phyloP scores from a whole-genome alignment of 2,888 invertebrate genomes.

The Isoperla grammatica region DNA sequence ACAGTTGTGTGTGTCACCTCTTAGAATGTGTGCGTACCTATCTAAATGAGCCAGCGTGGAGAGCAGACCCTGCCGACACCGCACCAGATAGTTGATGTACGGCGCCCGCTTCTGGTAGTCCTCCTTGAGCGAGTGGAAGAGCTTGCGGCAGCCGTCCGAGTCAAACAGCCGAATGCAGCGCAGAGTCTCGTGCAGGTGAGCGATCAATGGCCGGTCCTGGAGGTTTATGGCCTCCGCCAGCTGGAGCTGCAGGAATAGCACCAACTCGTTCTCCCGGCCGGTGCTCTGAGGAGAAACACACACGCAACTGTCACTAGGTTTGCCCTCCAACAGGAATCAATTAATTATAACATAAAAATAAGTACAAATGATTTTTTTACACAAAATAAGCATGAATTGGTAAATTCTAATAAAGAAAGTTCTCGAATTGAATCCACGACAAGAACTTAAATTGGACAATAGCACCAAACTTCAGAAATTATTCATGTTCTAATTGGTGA shows the following conservation, averaged over 20 bases:
- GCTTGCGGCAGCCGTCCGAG: conserved; percentile 60
- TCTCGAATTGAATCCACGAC: too few relatives aligned
- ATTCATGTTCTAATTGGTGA: too few relatives aligned
- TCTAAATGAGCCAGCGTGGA: conserved; percentile 66
- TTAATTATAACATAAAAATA: too few relatives aligned
- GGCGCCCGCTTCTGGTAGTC: conserved; percentile 73
- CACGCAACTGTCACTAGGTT: too few relatives aligned
- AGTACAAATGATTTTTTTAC: too few relatives aligned
- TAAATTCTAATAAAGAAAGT: too few relatives aligned
- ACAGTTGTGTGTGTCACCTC: too few relatives aligned
- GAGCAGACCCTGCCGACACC: conserved; percentile 74
- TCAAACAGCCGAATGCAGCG: conserved; percentile 71
- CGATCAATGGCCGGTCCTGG: conserved; percentile 68
- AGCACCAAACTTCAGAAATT: too few relatives aligned
- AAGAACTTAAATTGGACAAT: too few relatives aligned
- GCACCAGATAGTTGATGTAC: conserved; percentile 75
- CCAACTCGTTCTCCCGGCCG: conserved; percentile 43
- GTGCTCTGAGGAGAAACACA: background rate
- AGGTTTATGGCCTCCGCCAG: conserved; percentile 77
- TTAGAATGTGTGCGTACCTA: too few relatives aligned
- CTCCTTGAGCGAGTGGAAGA: conserved; percentile 66
- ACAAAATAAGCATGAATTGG: too few relatives aligned
- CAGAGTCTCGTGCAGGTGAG: conserved; percentile 77
- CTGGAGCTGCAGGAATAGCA: conserved; percentile 66
- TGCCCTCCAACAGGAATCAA: too few relatives aligned